Conservation (phyloP, 2,797 vertebrate genomes). For the Coccyzus lansbergi region DNA sequence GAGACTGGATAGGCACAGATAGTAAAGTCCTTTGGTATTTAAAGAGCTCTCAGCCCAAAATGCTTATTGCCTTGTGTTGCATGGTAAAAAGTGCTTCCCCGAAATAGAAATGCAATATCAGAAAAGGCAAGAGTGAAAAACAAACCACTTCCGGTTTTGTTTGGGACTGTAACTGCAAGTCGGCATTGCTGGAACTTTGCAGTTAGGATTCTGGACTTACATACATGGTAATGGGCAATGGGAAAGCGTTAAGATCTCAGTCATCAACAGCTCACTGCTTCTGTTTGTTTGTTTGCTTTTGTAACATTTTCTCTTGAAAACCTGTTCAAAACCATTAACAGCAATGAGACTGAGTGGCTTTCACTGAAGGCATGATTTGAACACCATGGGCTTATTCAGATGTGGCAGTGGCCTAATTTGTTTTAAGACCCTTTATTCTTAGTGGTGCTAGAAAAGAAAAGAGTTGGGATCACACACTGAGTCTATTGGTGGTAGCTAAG, state of each 20-base stretch:
- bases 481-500: neutral
- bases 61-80: neutral
- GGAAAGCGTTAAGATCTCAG: neutral
- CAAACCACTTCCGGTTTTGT: neutral
- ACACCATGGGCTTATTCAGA: constrained; percentile 53
- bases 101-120: neutral
- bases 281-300: constrained; percentile 26
- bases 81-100: neutral
- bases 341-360: neutral
- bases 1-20: neutral
- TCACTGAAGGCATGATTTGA: neutral
- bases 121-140: neutral
- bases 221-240: neutral
- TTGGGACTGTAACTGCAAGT: neutral
- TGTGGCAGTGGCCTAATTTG: constrained; percentile 37
- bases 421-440: constrained; percentile 25
- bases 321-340: constrained; percentile 31
- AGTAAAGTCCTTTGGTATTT: neutral
- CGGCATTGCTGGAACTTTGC: neutral
- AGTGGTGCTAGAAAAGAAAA: neutral
- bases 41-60: neutral
- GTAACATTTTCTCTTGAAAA: constrained; percentile 24
- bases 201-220: neutral
- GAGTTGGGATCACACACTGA: neutral
- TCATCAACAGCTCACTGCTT: neutral